Conservation (phyloP, 2,797 vertebrate genomes). For the Gymnoscopelus braueri region DNA sequence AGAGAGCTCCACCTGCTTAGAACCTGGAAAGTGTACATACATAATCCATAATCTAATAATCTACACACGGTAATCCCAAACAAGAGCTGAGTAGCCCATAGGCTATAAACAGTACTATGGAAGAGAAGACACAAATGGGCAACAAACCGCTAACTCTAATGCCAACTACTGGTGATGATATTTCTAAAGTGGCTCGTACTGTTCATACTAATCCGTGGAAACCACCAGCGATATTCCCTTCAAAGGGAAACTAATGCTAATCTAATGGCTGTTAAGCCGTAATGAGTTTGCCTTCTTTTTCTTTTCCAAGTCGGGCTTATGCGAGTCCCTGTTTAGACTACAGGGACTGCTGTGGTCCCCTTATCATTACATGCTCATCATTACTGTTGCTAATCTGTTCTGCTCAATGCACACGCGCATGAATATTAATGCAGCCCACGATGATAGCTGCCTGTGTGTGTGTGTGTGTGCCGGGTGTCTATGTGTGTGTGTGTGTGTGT, state of each 20-base stretch:
- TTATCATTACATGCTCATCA: constrained; percentile 80
- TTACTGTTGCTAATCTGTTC: constrained; percentile 79
- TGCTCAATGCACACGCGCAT: constrained; percentile 74
- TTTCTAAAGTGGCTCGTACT: constrained; percentile 37
- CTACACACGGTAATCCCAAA: not conserved
- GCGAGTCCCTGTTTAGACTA: constrained; percentile 72
- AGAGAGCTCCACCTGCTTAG: no score
- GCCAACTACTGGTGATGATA: constrained; percentile 44
- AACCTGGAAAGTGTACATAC: no score
- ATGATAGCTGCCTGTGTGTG: constrained; percentile 60
- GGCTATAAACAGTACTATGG: not conserved
- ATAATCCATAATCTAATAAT: constrained; percentile 13
- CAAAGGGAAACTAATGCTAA: constrained; percentile 76
- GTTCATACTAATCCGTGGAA: constrained; percentile 62
- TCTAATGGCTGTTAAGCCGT: constrained; percentile 77
- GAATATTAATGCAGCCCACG: constrained; percentile 76
- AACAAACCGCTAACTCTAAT: constrained; percentile 40
- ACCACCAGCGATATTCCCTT: constrained; percentile 62
- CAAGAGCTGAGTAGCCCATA: not conserved
- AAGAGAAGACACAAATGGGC: constrained; percentile 27
- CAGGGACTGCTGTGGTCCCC: constrained; percentile 67
- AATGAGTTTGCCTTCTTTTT: constrained; percentile 74
- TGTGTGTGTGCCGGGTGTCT: not conserved
- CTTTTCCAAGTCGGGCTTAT: constrained; percentile 68
- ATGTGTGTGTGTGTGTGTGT: constrained; percentile 8